These are phyloP conservation scores for Hipparchia semele DNA, from an alignment of 2,888 invertebrate genomes.

Conservation along the genomic window DNA sequence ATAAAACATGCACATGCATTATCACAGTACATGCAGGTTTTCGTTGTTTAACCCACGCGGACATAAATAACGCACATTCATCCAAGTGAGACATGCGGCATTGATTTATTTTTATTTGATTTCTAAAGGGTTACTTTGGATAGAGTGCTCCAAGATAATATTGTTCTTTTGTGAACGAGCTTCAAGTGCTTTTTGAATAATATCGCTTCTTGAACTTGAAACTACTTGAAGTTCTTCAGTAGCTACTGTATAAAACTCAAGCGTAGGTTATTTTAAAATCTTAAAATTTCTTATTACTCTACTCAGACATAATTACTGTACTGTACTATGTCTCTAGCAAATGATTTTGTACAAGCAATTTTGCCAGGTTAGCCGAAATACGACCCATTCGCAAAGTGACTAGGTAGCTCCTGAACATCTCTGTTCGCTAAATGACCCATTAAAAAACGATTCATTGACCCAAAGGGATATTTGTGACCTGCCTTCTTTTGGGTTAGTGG, in stretches of 20 bases:
- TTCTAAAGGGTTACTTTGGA: conserved; percentile 39
- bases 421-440: background rate
- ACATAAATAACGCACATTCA: conserved; percentile 45
- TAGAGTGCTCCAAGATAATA: conserved; percentile 26
- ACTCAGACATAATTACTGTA: no score
- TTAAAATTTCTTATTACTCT: background rate
- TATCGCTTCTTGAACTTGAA: conserved; percentile 34
- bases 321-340: background rate
- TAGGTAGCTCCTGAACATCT: no score
- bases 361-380: no score
- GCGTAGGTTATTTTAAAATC: background rate
- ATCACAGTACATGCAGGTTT: conserved; percentile 40
- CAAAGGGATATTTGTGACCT: no score
- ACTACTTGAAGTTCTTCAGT: conserved; percentile 4
- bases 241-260: background rate
- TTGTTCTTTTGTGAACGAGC: conserved; percentile 29
- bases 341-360: background rate
- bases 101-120: conserved; percentile 46
- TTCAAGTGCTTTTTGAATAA: conserved; percentile 32
- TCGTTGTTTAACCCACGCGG: conserved; percentile 36
- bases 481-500: no score
- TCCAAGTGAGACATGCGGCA: conserved; percentile 43
- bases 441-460: no score
- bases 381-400: no score
- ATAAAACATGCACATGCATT: conserved; percentile 40